phyloP scores from a whole-genome alignment of 2,797 vertebrate genomes.

The Oryzias sinensis region DNA sequence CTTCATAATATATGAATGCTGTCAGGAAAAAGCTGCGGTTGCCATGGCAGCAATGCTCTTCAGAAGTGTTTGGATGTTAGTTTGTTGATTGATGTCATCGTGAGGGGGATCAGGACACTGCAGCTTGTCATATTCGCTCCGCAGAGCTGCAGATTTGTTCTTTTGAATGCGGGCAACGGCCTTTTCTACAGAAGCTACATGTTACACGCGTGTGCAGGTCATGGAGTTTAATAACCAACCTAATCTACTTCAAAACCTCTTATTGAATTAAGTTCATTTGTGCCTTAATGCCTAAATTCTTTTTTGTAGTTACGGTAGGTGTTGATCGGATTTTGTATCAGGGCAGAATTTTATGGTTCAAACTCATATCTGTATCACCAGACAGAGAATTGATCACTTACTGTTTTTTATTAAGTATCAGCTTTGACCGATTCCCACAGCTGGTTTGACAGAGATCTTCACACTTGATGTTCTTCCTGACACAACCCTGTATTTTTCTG shows the following conservation, averaged over 20 bases:
- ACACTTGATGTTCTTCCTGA: too few relatives aligned
- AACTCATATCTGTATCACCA: too few relatives aligned
- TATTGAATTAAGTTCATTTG: not conserved
- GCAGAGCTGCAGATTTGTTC: not conserved
- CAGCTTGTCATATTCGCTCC: not conserved
- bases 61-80: slow-evolving; percentile 36
- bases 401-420: too few relatives aligned
- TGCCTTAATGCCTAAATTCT: not conserved
- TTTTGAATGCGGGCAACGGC: not conserved
- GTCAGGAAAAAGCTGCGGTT: slow-evolving; percentile 43
- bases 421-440: too few relatives aligned
- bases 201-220: not conserved
- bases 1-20: slow-evolving; percentile 22
- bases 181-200: not conserved
- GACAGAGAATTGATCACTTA: too few relatives aligned
- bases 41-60: slow-evolving; percentile 64
- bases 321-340: too few relatives aligned
- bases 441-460: too few relatives aligned
- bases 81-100: slow-evolving; percentile 24
- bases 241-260: not conserved
- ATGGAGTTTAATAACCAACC: not conserved
- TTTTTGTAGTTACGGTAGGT: not conserved
- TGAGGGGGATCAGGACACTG: slow-evolving; percentile 1
- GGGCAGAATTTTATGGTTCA: too few relatives aligned
- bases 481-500: too few relatives aligned